These are phyloP conservation scores for Ictidomys tridecemlineatus DNA, from an alignment of 2,113 vertebrate species.

Conservation along the genomic window DNA sequence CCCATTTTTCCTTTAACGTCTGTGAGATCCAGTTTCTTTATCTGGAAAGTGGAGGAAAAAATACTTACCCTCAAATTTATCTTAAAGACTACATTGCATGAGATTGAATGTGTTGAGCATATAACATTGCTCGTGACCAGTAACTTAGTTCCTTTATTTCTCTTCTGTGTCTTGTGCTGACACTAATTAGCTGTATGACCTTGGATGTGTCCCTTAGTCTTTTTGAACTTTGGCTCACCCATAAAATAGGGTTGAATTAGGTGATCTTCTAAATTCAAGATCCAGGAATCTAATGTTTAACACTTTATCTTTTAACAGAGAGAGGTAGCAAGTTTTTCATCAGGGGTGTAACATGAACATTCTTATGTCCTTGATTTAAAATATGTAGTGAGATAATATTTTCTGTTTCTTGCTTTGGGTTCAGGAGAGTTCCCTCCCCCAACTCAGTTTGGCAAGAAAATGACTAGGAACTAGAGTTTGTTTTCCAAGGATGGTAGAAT, in stretches of 20 bases:
- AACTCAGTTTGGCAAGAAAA: slow-evolving; percentile 56
- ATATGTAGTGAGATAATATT: slow-evolving; percentile 67
- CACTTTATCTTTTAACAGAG: not conserved
- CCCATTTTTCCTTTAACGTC: not conserved
- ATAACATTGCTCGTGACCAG: not conserved
- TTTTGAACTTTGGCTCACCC: slow-evolving; percentile 43
- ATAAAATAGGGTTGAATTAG: slow-evolving; percentile 16
- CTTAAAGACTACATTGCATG: not conserved
- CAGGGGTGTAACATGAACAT: not conserved
- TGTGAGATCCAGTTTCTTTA: not conserved
- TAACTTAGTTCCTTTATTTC: not conserved
- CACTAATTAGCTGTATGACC: not conserved
- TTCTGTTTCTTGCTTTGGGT: slow-evolving; percentile 78
- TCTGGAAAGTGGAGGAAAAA: not conserved
- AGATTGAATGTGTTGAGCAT: not conserved
- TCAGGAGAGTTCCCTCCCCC: not conserved
- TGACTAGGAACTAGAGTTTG: slow-evolving; percentile 63
- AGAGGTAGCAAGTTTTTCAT: not conserved
- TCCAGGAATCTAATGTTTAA: slow-evolving; percentile 30
- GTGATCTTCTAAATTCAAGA: slow-evolving; percentile 25
- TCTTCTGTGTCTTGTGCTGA: not conserved
- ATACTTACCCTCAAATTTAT: not conserved
- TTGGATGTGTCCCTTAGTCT: slow-evolving; percentile 39
- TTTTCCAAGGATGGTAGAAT: slow-evolving; percentile 16
- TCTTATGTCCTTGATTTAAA: slow-evolving; percentile 65